Base-by-base conservation (phyloP, 2,113 vertebrate genomes). In the Hoplias malabaricus region DNA sequence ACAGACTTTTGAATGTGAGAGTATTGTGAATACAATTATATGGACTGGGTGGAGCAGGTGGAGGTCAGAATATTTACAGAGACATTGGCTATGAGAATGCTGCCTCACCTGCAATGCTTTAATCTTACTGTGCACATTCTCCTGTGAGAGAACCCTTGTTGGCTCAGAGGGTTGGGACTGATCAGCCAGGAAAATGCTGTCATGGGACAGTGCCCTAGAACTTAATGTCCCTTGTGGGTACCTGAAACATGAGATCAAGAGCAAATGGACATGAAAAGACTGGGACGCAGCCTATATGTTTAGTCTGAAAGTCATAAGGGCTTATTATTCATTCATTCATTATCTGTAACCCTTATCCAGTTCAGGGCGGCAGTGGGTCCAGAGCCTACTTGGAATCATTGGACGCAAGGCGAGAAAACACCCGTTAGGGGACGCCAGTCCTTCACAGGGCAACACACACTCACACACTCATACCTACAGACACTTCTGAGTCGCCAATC, bases 121-220 rank as follows among this genome's bases (percentile, higher is more conserved):
- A 82, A 96, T 94, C 72, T 90, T 93, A 78, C 92, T 92, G 33
- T 94, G 95, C 77, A 96, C 59, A 0, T 93, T 95, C 83, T 95
- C 95, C 79, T 96, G 95, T 77, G 95, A 96, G 84, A 94, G 93
- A 16, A 95, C 93, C 68, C 94, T 89, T 3, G 92, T 86, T 6
- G 93, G 92, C 66, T 91, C 90, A 65, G 84, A 19, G 43, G 93
- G 83, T 83, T 91, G 93, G 29, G 84, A 86, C 21, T 89, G 84
- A 72, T 95, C 94, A 25, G 93, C 88, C 82, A 95, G 89, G 89
- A 96, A 96, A 88, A 96, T 95, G 82, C 95, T 96, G 48, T 96
- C 95, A 2, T 96, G 95, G 5, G 95, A 96, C 82, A 96, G 87
- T 67, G 95, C 94, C 80, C 95, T 92, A 85, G 88, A 94, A 69